Conservation (phyloP, 2,113 vertebrate genomes). For the Heteronetta atricapilla region DNA sequence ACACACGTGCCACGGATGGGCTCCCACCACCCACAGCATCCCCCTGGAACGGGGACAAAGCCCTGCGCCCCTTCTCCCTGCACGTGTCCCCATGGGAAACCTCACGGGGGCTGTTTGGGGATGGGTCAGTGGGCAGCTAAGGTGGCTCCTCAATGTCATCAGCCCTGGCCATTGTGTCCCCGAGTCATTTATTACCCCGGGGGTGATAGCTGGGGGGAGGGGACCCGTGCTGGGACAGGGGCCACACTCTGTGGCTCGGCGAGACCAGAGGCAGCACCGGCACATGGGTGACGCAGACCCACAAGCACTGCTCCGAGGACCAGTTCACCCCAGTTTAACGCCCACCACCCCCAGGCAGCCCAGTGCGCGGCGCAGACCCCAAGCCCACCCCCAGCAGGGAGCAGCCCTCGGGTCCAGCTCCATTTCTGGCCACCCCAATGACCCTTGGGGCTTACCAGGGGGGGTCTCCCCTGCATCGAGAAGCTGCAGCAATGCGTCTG, state of each 20-base stretch:
- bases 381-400: neutral
- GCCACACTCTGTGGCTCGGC: too few species aligned
- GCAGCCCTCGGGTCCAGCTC: neutral
- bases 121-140: too few species aligned
- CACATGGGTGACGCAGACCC: too few species aligned
- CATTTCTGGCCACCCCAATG: neutral
- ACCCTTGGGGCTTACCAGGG: neutral
- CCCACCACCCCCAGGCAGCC: neutral
- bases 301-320: neutral
- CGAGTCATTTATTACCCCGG: too few species aligned
- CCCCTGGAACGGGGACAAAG: neutral
- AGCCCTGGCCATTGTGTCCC: neutral
- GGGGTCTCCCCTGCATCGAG: neutral
- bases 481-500: neutral
- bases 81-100: neutral
- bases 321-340: neutral
- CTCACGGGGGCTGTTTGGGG: neutral
- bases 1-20: fast-evolving
- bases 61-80: neutral
- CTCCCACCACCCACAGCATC: neutral
- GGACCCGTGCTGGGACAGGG: neutral
- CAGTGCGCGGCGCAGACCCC: neutral
- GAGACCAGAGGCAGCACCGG: too few species aligned
- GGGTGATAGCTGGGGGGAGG: neutral
- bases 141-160: neutral